These are phyloP conservation scores for Peromyscus aztecus DNA, from an alignment of 2,797 vertebrate genomes.

Conservation along the genomic window DNA sequence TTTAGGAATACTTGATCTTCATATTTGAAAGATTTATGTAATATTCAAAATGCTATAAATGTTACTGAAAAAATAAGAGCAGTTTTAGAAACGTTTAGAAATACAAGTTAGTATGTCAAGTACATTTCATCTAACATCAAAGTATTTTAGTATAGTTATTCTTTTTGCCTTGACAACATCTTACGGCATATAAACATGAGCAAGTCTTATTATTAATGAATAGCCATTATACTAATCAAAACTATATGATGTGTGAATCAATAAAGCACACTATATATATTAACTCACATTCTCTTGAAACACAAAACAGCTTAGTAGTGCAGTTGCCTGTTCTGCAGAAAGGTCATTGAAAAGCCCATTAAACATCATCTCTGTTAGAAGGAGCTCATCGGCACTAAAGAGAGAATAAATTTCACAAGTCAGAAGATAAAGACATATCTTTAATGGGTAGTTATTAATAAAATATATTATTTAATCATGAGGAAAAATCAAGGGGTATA, in stretches of 20 bases:
- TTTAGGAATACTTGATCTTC: background rate
- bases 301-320: constrained; percentile 97
- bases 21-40: background rate
- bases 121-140: background rate
- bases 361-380: constrained; percentile 99
- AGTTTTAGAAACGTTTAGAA: constrained; percentile 61
- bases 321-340: constrained; percentile 95
- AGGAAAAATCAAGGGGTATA: background rate
- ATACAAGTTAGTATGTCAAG: constrained; percentile 26
- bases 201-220: background rate
- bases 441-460: background rate
- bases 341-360: constrained; percentile 99
- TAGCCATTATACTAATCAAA: background rate
- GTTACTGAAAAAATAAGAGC: background rate
- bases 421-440: background rate
- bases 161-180: background rate
- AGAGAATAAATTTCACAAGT: constrained; percentile 19
- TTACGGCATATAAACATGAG: background rate
- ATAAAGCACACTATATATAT: background rate
- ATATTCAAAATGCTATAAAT: constrained; percentile 23
- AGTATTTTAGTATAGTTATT: background rate
- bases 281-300: constrained; percentile 98
- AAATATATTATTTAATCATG: constrained; percentile 33
- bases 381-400: constrained; percentile 95
- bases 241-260: background rate